Base-by-base conservation (phyloP, 2,113 vertebrate species). In the Chloropsis cyanopogon region DNA sequence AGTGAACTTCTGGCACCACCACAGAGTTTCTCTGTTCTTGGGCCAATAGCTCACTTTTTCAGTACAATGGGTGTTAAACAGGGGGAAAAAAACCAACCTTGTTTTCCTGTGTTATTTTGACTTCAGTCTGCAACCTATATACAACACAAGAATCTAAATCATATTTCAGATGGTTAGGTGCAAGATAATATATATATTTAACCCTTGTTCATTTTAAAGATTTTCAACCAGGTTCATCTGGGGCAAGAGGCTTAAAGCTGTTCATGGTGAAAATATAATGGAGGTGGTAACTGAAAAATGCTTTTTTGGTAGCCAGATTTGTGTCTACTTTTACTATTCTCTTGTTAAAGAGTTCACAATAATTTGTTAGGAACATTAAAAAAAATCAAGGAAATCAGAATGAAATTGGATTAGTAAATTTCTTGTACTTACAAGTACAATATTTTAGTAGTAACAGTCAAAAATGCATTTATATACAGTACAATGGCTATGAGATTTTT, bases 11-110 rank as follows among this genome's bases (percentile, higher is more conserved):
- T 64, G 50, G 63, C 17, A 86, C 19, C 24, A 82, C 29, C 9
- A 75, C 5, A 56, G 41, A 50, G 21, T 66, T 83, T 57, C 37
- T 57, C 50, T 77, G 41, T 12, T 77, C 44, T 28, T 69, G 14
- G n/a, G 17, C 25, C 65, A 65, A 25, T 37, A 4, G 10, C 10
- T 83, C 24, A 60, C 26, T 61, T 73, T 56, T 82, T 84, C 7
- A 42, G 25, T 63, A 52, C 4, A 44, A 26, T 4, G 3, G 0
- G 1, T 78, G 14, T 47, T 68, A 78, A 91, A 37, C 0, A 28
- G 5, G 8, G 8, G 7, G 6, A 2, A 22, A 33, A 33, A 44
- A 35, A 1, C 5, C 6, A 7, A 13, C 6, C 19, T 41, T 21
- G 8, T 42, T 81, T 53, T 81, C 46, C 49, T 31, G 9, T 25